Evolutionary conservation across 1,140 invertebrate species (phyloP).

Genomic region (Melanaphis sacchari): DNA sequence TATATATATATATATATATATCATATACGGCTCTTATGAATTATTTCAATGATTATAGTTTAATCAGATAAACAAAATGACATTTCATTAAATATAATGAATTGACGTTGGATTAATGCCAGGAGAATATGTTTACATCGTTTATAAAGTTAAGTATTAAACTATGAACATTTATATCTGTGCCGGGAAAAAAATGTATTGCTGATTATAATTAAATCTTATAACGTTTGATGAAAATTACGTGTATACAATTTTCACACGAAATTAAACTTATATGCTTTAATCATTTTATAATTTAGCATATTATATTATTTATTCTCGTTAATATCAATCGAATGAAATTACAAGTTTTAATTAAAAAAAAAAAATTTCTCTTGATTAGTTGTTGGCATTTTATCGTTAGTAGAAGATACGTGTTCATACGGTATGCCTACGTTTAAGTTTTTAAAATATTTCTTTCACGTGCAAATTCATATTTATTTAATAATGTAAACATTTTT

Average conservation of each 20-base stretch:
- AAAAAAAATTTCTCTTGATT: neutral
- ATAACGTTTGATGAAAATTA: neutral
- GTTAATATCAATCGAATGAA: neutral
- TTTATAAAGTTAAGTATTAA: constrained; percentile 48
- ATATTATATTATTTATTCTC: neutral
- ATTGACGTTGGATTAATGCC: constrained; percentile 48
- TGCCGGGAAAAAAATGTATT: neutral
- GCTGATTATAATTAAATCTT: constrained; percentile 25
- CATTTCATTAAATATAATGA: constrained; percentile 49
- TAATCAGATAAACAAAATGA: constrained; percentile 44
- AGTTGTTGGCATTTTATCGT: neutral
- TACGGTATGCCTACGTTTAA: neutral
- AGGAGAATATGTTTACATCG: constrained; percentile 35
- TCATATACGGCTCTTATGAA: constrained; percentile 25
- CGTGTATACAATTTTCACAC: neutral
- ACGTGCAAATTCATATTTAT: neutral
- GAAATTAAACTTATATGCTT: neutral
- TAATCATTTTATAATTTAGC: neutral
- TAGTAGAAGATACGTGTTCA: neutral
- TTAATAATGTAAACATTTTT: neutral
- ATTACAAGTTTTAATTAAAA: neutral
- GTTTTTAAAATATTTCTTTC: neutral
- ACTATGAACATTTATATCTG: constrained; percentile 24
- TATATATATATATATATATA: neutral
- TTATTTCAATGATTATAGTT: constrained; percentile 53